Percentiles rank a stretch among this genome's conserved stretches.
phyloP scores from a whole-genome alignment of 2,113 vertebrate genomes.

The Barnardius zonarius region DNA sequence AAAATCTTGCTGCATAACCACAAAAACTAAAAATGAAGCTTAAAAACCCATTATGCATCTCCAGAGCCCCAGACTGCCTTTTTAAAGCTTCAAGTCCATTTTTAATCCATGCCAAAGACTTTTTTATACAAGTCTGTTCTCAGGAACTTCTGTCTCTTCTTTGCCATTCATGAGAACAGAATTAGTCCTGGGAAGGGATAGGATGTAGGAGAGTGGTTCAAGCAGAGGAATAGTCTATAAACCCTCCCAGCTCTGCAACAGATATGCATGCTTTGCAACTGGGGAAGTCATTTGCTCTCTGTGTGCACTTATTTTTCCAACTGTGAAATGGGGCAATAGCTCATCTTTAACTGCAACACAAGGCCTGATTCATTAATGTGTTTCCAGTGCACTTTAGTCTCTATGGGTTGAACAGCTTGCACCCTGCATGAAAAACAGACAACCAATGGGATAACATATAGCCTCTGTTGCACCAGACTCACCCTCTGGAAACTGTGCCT shows the following conservation, averaged over 20 bases:
- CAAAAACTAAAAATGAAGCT: conserved; percentile 8
- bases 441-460: not conserved
- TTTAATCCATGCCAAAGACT: not conserved
- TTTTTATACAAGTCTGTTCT: not conserved
- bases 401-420: not conserved
- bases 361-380: not conserved
- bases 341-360: not conserved
- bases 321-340: not conserved
- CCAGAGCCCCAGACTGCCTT: not conserved
- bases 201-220: not conserved
- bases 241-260: not conserved
- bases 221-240: not conserved
- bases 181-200: not conserved
- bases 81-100: not conserved
- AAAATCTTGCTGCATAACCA: conserved; percentile 3
- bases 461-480: not conserved
- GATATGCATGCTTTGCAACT: not conserved
- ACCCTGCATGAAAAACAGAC: not conserved
- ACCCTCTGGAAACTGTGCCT: not conserved
- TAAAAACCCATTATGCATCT: not conserved
- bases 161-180: not conserved
- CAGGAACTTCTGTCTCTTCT: not conserved
- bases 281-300: not conserved
- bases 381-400: not conserved
- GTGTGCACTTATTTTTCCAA: not conserved